Base-by-base conservation (phyloP, 2,888 invertebrate species). In the Cheiracanthium punctorium region DNA sequence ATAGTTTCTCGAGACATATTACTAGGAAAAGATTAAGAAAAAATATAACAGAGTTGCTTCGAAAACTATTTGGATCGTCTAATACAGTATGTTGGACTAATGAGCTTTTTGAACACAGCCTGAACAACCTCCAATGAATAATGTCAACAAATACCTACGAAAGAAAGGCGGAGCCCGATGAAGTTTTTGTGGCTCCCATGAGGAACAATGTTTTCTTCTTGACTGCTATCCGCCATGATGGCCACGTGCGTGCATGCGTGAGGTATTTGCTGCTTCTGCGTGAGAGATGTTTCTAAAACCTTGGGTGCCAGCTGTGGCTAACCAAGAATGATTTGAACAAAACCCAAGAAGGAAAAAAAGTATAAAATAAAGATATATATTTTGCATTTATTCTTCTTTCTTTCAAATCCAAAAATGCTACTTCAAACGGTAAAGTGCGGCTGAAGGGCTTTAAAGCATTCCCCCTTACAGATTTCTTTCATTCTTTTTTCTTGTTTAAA, bases 231-330 rank as follows among this genome's bases (percentile, higher is more conserved):
- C 20, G 17, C 43, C 32, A 30, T 48, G 69, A 43, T 20, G 24
- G 20, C 69, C 43, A 67, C 76, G 76, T 76, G 77, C 43, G 20
- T 69, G 20, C 43, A n/a, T 69, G 30, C 77, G 69, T 67, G 77
- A 77, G 48, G 48, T 69, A 77, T 77, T 77, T 77, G 77, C 67
- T 77, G 48, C 69, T 77, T 77, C 48, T 69, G 69, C 77, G 48
- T 77, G 77, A 80, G 20, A 73, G 43, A 43, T 65, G n/a, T 30
- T 64, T 75, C 48, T 52, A 67, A 73, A 69, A 77, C 67, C 70
- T 58, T 69, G 69, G 67, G 58, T 70, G 64, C 79, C 84, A 85
- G 84, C 84, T 80, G 84, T 74, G 77, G 32, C 84, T 69, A 79
- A 52, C 41, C 74, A 85, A 79, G 79, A 85, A 85, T 85, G 79